A percentile compares a stretch with the other conserved stretches of the same genome.
These are phyloP conservation scores for Stegana nigrithorax DNA, from an alignment of 2,888 invertebrate species.

Conservation along the genomic window DNA sequence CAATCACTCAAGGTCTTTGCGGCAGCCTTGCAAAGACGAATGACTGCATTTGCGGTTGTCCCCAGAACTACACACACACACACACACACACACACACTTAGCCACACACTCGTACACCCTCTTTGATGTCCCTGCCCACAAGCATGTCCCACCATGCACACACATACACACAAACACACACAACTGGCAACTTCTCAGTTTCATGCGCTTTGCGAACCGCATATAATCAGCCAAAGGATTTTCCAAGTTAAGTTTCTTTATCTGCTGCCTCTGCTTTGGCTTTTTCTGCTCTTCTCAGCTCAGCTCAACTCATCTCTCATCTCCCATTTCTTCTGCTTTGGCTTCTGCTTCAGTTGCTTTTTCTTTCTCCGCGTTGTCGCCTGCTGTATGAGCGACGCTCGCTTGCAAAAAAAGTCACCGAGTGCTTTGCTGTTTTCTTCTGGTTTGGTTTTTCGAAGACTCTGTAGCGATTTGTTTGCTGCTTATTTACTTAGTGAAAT, in stretches of 20 bases:
- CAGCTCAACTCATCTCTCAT: neutral
- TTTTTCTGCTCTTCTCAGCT: neutral
- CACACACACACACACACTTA: neutral
- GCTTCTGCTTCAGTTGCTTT: too few species aligned
- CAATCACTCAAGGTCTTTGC: too few species aligned
- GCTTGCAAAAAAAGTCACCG: conserved; percentile 53
- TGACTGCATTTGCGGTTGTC: conserved; percentile 9
- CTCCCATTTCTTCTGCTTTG: too few species aligned
- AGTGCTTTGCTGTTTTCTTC: conserved; percentile 36
- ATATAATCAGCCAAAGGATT: conserved; percentile 17
- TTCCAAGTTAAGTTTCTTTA: conserved; percentile 9
- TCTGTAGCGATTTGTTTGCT: conserved; percentile 15
- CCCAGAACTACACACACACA: neutral
- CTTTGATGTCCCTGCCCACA: too few species aligned
- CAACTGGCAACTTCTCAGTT: too few species aligned
- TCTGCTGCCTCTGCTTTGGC: neutral
- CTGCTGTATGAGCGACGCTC: neutral
- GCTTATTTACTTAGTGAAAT: conserved; percentile 13
- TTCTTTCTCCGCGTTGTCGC: neutral
- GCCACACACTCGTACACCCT: neutral
- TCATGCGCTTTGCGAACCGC: neutral
- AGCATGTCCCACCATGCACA: too few species aligned
- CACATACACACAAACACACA: too few species aligned
- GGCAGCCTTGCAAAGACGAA: neutral
- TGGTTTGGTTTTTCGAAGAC: too few species aligned